Evolutionary conservation across 2,113 vertebrate species (phyloP), one percentile per base, ranked within the genome.

Genomic region (Tichodroma muraria): DNA sequence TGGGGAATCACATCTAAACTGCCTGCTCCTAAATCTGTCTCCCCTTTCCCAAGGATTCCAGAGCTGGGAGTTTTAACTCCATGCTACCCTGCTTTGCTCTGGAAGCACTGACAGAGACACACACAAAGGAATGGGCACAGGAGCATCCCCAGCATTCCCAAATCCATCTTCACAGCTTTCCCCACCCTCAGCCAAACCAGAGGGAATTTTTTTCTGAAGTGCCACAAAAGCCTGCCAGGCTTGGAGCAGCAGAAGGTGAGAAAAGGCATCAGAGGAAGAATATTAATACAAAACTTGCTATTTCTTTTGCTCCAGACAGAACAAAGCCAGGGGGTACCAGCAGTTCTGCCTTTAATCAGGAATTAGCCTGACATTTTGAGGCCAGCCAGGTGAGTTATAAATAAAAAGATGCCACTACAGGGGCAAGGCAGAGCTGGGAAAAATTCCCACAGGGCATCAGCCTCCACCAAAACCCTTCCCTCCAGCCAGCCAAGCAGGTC

Each of bases 291-390:
- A 38, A 45, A 38, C 11, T 45, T 33, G 35, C 10, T 50, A 2
- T 69, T 91, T 72, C 35, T 54, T 37, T 15, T 64, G 65, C 75
- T 92, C 57, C 38, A 84, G 77, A 61, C 65, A 79, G 89, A 86
- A 89, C 9, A 44, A 94, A 79, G 84, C 73, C 78, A 14, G 5
- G 1, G n/a, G 9, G 63, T 22, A 70, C 30, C 50, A 28, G 93
- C 66, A 54, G 66, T 37, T 80, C 31, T 65, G 38, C 66, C 73
- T 96, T 90, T 92, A 6, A 92, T 78, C 49, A 9, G 86, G 85
- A 64, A 83, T 44, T 45, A 4, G 42, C 44, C 38, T 78, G 93
- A 94, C 89, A 15, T 79, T 94, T 96, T 85, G 87, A 91, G 89
- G 94, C 87, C 87, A 85, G 33, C 8, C 75, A 90, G 84, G 87